Percentiles rank a stretch among this genome's conserved stretches.
phyloP scores from a whole-genome alignment of 1,140 invertebrate genomes.

The Diachasma alloeum region DNA sequence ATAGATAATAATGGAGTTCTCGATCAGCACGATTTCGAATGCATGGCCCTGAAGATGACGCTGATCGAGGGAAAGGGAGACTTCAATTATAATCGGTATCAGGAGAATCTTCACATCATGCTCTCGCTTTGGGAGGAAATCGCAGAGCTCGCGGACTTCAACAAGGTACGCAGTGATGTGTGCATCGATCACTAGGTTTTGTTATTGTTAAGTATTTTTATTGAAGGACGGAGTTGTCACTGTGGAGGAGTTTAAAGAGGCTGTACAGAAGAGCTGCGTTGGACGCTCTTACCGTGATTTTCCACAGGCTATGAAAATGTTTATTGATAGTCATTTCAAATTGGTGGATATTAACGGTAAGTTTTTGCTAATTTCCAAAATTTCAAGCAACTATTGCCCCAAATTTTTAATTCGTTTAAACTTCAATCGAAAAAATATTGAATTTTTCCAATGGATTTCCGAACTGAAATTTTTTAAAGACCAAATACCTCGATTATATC shows the following conservation, averaged over 20 bases:
- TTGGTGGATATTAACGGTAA: slow-evolving; percentile 79
- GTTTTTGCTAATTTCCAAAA: too few species aligned
- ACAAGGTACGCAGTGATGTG: slow-evolving; percentile 71
- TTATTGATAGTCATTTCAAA: slow-evolving; percentile 83
- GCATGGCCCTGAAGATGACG: slow-evolving; percentile 80
- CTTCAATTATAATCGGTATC: slow-evolving; percentile 73
- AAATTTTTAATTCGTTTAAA: too few species aligned
- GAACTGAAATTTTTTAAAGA: too few species aligned
- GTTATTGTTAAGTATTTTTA: slow-evolving; percentile 11
- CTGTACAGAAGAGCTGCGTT: slow-evolving; percentile 81
- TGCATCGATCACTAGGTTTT: too few species aligned
- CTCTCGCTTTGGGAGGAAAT: slow-evolving; percentile 85
- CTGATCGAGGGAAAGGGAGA: slow-evolving; percentile 83
- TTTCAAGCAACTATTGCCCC: too few species aligned
- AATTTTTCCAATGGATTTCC: too few species aligned
- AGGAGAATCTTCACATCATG: slow-evolving; percentile 84
- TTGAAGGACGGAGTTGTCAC: slow-evolving; percentile 81
- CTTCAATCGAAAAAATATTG: too few species aligned
- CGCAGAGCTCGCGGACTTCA: slow-evolving; percentile 82
- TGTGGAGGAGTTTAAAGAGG: slow-evolving; percentile 82
- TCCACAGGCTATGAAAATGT: slow-evolving; percentile 82
- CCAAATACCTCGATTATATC: too few species aligned
- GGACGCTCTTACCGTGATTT: slow-evolving; percentile 81
- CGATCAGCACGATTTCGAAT: slow-evolving; percentile 83
- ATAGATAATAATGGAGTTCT: slow-evolving; percentile 84